Evolutionary conservation across 2,113 vertebrate species (phyloP), one percentile per base, ranked within the genome.

Genomic region (Porphyrio hochstetteri): DNA sequence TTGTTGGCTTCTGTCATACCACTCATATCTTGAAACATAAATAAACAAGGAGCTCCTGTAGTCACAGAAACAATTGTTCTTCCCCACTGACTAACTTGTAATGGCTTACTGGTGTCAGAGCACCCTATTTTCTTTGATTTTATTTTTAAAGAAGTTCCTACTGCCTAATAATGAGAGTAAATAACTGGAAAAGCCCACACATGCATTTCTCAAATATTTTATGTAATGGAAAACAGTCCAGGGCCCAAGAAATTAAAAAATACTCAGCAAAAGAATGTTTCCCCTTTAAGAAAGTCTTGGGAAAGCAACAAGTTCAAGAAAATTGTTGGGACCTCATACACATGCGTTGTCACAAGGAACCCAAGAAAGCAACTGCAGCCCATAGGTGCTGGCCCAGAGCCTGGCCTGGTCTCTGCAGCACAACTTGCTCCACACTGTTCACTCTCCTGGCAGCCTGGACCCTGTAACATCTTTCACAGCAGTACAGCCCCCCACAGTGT

Each of bases 141-240:
- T 23, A 21, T 55, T 70, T 71, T 42, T 7, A 55, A 35, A 75
- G 10, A 93, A 36, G 35, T 86, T 90, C 40, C 77, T 57, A 75
- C 13, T 90, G 44, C 74, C 71, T 86, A 81, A 71, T 69, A 90
- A 56, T 64, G 33, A 60, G 52, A 94, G 38, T 64, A 77, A 93
- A 64, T 52, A 88, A 35, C 64, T 94, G 85, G 35, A 81, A 86
- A 92, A 93, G 85, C 94, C 95, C 90, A 95, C 93, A 74, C 82
- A 90, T 18, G 63, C 90, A 93, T 95, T 97, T 91, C 79, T 93
- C 75, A 94, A 93, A 93, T 95, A 95, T 74, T 95, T 93, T 46
- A 48, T 14, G 42, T 64, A 89, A 88, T 20, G 84, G 25, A 71
- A 87, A 95, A 89, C 57, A 87, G 83, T 56, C 25, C 65, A 68